These are phyloP conservation scores for Phoenoteleia sp. DNA, from an alignment of 2,888 invertebrate species.

Conservation along the genomic window DNA sequence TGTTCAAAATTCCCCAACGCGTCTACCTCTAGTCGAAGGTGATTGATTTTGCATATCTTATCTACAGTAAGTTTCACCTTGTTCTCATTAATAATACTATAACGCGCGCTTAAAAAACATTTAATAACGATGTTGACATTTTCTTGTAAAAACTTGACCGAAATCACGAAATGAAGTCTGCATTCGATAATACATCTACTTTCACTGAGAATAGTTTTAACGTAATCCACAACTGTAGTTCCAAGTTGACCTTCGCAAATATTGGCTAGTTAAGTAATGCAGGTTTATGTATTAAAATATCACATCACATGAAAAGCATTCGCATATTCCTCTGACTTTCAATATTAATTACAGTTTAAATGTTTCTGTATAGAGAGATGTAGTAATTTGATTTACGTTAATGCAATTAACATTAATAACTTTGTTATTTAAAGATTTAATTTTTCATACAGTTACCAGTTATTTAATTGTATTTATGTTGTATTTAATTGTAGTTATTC, in stretches of 20 bases:
- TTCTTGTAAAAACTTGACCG: too few relatives aligned
- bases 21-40: neutral
- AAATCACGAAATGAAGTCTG: too few relatives aligned
- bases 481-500: too few relatives aligned
- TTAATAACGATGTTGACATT: too few relatives aligned
- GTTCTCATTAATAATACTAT: too few relatives aligned
- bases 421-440: too few relatives aligned
- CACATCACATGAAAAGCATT: constrained; percentile 29
- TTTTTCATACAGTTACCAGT: too few relatives aligned
- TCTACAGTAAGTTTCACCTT: constrained; percentile 7
- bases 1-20: neutral
- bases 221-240: constrained; percentile 16
- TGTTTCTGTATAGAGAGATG: constrained; percentile 1
- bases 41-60: neutral
- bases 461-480: too few relatives aligned
- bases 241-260: constrained; percentile 41
- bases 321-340: constrained; percentile 13
- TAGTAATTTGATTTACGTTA: too few relatives aligned
- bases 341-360: constrained; percentile 35
- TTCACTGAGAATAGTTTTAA: constrained; percentile 19
- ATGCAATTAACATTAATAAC: too few relatives aligned
- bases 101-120: too few relatives aligned
- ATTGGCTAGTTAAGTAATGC: constrained; percentile 56
- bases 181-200: constrained; percentile 4
- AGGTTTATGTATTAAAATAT: constrained; percentile 47